Base-by-base conservation (phyloP, 2,113 vertebrate species). In the Paradisaea rubra region DNA sequence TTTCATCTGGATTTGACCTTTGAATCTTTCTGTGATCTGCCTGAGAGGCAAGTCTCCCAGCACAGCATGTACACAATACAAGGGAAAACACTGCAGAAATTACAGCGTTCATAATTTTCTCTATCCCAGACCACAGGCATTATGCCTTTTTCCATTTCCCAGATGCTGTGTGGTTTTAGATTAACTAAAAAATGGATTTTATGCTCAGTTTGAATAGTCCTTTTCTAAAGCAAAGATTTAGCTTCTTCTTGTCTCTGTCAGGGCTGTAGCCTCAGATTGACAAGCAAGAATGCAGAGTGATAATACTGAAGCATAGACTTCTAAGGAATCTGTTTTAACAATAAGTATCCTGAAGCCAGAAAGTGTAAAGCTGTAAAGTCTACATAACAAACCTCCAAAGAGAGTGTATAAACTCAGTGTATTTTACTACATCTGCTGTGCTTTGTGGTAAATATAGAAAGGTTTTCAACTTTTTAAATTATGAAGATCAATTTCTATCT, bases 1-100 rank as follows among this genome's bases (percentile, higher is more conserved):
- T 92, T 87, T 92, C 86, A 81, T 28, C 42, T 72, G 73, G 28
- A 42, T 76, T 87, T 96, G 89, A 95, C 89, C 93, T 96, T 89
- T 87, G 57, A 50, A 33, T 87, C 42, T 66, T 69, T 76, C 73
- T 92, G 42, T 89, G 78, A 93, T 94, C 61, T 81, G 41, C 57
- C 19, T 2, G 3, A 61, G 41, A 91, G 23, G 23, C 59, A 85
- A 80, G 42, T 49, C 45, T 89, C 57, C 81, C 52, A 85, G 74
- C 74, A 77, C 37, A 88, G 54, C 28, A 50, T 27, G 74, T 60
- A 86, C 50, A 76, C 42, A 66, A 8, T 24, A 56, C 15, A 60
- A 81, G 53, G 44, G 44, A 87, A 87, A 88, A 88, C 31, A 72
- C 30, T 33, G 41, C 27, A 76, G 45, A 93, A 86, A 90, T 73